A percentile compares a stretch with the other conserved stretches of the same genome.
Conservation (phyloP, 2,797 vertebrate genomes). For the Lophotriccus pileatus region DNA sequence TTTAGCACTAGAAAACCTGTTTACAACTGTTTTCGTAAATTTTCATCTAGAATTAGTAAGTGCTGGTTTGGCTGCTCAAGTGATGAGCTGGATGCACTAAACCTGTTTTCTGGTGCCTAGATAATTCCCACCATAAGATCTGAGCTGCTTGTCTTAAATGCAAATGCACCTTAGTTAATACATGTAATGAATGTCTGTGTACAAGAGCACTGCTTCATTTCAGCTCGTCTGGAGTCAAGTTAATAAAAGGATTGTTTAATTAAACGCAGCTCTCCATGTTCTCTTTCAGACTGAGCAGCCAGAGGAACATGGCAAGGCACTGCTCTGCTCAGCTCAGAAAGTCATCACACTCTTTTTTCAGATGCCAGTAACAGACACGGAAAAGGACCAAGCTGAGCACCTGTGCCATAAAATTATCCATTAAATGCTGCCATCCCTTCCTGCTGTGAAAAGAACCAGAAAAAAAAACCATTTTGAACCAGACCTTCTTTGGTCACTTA, state of each 20-base stretch:
- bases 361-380: not conserved
- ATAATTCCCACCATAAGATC: not conserved
- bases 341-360: not conserved
- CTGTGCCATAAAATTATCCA: not conserved
- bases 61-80: not conserved
- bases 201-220: not conserved
- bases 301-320: not conserved
- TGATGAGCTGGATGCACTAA: not conserved
- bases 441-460: not conserved
- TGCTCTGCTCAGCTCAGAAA: not conserved
- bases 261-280: not conserved
- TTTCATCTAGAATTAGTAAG: not conserved
- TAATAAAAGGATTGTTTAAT: constrained; percentile 43
- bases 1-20: not conserved
- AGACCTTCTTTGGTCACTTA: not conserved
- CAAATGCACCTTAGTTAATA: not conserved
- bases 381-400: not conserved
- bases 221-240: not conserved
- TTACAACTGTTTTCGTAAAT: not conserved
- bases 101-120: not conserved
- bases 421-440: not conserved
- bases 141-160: not conserved
- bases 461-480: not conserved
- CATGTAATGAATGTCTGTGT: not conserved
- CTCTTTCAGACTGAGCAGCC: not conserved